A percentile compares a stretch with the other conserved stretches of the same genome.
Conservation (phyloP, 1,140 invertebrate species). For the Diplogasteroides magnus region DNA sequence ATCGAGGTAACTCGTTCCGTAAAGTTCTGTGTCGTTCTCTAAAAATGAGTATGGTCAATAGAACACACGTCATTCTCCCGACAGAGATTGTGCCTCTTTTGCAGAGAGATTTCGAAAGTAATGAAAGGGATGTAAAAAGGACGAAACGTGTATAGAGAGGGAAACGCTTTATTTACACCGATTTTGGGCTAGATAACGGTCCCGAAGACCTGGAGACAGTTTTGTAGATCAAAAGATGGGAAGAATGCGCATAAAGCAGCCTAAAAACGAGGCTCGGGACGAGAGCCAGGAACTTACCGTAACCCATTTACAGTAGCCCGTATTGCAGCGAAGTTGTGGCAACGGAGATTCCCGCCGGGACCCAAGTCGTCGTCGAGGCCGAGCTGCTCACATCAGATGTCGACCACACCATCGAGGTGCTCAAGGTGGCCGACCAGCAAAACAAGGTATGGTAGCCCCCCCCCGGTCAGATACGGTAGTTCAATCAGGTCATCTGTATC, state of each 20-base stretch:
- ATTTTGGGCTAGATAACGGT: too few relatives aligned
- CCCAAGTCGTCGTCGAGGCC: conserved; percentile 52
- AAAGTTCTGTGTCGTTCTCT: too few relatives aligned
- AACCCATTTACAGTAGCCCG: not conserved
- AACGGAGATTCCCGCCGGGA: conserved; percentile 49
- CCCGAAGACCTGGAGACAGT: too few relatives aligned
- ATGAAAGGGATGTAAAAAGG: not conserved
- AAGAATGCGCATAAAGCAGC: not conserved
- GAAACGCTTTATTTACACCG: too few relatives aligned
- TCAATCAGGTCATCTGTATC: not conserved
- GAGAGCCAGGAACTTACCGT: not conserved
- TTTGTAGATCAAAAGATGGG: too few relatives aligned
- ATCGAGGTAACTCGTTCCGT: too few relatives aligned
- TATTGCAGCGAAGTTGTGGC: conserved; percentile 36
- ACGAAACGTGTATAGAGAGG: not conserved
- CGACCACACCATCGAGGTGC: conserved; percentile 52
- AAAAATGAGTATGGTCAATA: too few relatives aligned
- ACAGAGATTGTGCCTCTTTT: too few relatives aligned
- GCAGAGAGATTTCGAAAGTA: too few relatives aligned
- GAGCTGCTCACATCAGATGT: conserved; percentile 54
- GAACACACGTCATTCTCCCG: too few relatives aligned
- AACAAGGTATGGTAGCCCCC: not conserved
- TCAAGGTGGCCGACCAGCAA: conserved; percentile 37
- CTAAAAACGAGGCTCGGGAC: not conserved
- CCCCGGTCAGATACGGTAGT: not conserved